Conservation (phyloP, 2,888 invertebrate genomes). For the Drosophila rubida region DNA sequence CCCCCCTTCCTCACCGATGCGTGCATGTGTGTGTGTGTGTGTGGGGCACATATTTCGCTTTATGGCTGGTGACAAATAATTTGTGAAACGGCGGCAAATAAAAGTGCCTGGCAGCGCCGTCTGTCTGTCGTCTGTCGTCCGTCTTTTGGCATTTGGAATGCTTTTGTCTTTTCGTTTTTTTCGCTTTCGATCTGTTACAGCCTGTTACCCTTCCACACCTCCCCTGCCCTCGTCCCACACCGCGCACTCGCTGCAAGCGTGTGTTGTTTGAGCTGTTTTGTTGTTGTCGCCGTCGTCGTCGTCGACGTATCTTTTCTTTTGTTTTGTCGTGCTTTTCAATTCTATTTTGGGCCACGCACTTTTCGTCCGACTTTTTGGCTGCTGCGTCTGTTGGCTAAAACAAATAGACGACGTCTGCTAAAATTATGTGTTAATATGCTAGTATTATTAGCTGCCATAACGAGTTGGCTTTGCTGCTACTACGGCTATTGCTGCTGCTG, state of each 20-base stretch:
- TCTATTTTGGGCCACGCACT: conserved; percentile 62
- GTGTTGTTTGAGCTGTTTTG: conserved; percentile 5
- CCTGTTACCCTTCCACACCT: neutral
- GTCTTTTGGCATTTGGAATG: conserved; percentile 64
- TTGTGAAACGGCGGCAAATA: conserved; percentile 78
- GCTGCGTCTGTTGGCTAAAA: conserved; percentile 48
- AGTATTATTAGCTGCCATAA: conserved; percentile 74
- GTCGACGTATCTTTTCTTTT: no score
- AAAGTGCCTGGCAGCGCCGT: conserved; percentile 63
- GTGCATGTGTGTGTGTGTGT: conserved; percentile 31
- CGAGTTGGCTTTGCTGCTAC: conserved; percentile 39
- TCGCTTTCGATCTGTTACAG: conserved; percentile 34
- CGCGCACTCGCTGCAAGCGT: neutral
- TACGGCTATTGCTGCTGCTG: conserved; percentile 22
- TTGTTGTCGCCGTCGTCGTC: conserved; percentile 24
- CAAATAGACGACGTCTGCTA: conserved; percentile 69
- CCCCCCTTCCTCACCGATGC: neutral
- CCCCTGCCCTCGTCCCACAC: neutral
- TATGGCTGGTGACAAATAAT: conserved; percentile 80
- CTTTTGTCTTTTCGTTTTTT: conserved; percentile 61
- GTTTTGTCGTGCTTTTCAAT: conserved; percentile 45
- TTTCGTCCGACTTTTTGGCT: conserved; percentile 44
- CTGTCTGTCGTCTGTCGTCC: conserved; percentile 8
- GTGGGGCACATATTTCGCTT: conserved; percentile 60
- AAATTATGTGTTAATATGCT: conserved; percentile 78